A percentile compares a stretch with the other conserved stretches of the same genome.
Evolutionary conservation across 2,888 invertebrate genomes (phyloP).

Genomic region (Habrosyne pyritoides): DNA sequence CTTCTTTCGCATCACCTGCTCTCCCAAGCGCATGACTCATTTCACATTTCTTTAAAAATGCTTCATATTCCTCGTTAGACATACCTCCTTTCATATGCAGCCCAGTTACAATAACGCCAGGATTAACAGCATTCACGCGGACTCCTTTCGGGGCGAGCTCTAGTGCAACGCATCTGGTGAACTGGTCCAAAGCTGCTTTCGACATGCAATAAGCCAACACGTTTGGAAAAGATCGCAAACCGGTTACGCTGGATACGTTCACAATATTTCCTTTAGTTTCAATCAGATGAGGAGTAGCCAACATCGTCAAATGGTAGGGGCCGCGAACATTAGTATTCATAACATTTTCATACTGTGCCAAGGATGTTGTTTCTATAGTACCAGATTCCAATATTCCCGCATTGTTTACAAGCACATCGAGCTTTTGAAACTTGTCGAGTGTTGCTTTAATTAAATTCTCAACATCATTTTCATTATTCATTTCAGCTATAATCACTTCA

Average conservation of each 20-base stretch:
- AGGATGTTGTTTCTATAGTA: constrained; percentile 90
- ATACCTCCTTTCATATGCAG: constrained; percentile 91
- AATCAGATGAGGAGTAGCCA: constrained; percentile 92
- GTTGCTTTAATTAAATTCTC: constrained; percentile 86
- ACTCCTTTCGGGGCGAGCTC: constrained; percentile 91
- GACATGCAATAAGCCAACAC: constrained; percentile 96
- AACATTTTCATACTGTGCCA: constrained; percentile 93
- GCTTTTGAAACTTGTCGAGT: constrained; percentile 85
- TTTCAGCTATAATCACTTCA: constrained; percentile 84
- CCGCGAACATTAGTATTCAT: constrained; percentile 94
- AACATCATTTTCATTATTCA: constrained; percentile 87
- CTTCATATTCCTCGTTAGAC: constrained; percentile 89
- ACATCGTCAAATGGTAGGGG: constrained; percentile 90
- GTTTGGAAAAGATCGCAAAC: constrained; percentile 93
- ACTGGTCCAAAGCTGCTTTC: constrained; percentile 96
- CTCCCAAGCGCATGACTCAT: constrained; percentile 95
- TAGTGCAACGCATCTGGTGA: constrained; percentile 94
- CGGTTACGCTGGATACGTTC: constrained; percentile 96
- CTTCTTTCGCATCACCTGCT: constrained; percentile 92
- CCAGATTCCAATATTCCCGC: constrained; percentile 93
- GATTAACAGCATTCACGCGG: constrained; percentile 95
- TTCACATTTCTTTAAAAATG: constrained; percentile 91
- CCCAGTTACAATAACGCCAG: constrained; percentile 95
- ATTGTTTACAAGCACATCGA: constrained; percentile 93
- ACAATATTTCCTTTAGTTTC: constrained; percentile 93